Evolutionary conservation across 1,140 invertebrate genomes (phyloP).

Genomic region (Bombus affinis): DNA sequence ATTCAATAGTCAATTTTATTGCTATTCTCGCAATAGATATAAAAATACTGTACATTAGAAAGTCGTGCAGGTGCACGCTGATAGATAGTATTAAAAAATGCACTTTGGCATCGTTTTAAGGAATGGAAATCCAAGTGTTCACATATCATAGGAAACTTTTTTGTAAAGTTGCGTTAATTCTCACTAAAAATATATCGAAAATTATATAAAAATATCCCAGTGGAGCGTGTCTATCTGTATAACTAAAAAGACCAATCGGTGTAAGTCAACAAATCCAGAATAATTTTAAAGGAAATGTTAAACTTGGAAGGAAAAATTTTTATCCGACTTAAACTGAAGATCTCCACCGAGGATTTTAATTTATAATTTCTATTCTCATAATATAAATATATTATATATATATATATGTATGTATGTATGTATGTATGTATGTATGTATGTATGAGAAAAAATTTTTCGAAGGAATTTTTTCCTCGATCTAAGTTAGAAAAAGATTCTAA

Average conservation of each 20-base stretch:
- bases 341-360: background rate
- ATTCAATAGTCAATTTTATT: conserved; percentile 52
- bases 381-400: background rate
- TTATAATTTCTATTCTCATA: background rate
- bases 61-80: conserved; percentile 1
- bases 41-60: conserved; percentile 76
- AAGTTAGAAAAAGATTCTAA: background rate
- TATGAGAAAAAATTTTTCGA: background rate
- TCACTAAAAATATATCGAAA: too few species aligned
- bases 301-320: background rate
- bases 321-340: background rate
- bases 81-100: conserved; percentile 41
- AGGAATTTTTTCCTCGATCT: background rate
- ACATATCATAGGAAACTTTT: conserved; percentile 1
- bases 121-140: conserved; percentile 66
- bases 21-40: conserved; percentile 61
- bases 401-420: too few species aligned
- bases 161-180: too few species aligned
- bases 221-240: background rate
- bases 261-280: background rate
- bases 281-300: background rate
- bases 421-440: background rate
- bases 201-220: background rate
- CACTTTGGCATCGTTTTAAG: conserved; percentile 45
- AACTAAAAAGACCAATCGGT: background rate